Evolutionary conservation across 2,797 vertebrate species (phyloP).

Genomic region (Agapornis canus): DNA sequence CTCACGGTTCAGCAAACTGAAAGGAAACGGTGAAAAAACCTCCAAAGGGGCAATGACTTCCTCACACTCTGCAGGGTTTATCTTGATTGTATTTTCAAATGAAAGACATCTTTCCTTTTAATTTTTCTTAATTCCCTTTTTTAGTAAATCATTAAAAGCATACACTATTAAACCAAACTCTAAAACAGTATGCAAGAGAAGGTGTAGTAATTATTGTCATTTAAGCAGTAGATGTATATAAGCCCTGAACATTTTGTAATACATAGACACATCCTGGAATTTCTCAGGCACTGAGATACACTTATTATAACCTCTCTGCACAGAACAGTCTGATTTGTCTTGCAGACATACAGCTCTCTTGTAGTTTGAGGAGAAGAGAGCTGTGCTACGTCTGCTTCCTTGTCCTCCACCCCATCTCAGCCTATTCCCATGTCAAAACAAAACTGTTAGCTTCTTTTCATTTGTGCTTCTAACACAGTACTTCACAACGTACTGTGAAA

Average conservation of each 20-base stretch:
- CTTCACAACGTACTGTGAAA: neutral
- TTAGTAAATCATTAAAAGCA: neutral
- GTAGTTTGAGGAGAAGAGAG: neutral
- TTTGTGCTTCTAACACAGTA: neutral
- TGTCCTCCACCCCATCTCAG: neutral
- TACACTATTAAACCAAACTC: neutral
- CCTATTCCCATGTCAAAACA: conserved; percentile 1
- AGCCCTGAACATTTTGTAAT: neutral
- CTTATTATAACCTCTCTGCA: neutral
- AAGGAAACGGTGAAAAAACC: neutral
- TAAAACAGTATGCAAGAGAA: neutral
- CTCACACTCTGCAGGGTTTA: neutral
- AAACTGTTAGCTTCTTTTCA: neutral
- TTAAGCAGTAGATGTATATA: neutral
- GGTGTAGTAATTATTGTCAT: neutral
- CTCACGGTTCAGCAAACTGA: neutral
- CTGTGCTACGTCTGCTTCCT: neutral
- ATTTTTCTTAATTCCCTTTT: neutral
- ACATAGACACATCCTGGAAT: neutral
- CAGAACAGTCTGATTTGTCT: neutral
- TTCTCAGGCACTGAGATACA: neutral
- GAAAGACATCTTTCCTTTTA: neutral
- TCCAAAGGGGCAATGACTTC: neutral
- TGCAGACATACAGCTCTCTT: neutral
- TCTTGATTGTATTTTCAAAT: neutral